Percentiles rank a stretch among this genome's conserved stretches.
These are phyloP conservation scores for Cotesia typhae DNA, from an alignment of 1,140 invertebrate species.

Conservation along the genomic window DNA sequence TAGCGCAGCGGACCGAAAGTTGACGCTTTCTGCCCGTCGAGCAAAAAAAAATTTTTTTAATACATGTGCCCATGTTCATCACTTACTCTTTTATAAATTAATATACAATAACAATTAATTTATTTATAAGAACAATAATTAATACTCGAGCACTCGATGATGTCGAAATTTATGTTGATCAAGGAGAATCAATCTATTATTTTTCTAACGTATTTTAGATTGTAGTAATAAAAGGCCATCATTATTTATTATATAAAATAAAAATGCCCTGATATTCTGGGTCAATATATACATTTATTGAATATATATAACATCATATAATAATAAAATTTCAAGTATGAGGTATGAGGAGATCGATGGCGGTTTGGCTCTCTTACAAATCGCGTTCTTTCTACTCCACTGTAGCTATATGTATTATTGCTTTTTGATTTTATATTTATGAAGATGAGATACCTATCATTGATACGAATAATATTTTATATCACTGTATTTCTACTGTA, in stretches of 20 bases:
- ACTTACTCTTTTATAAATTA: too few relatives aligned
- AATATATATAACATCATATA: not conserved
- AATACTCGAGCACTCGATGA: too few relatives aligned
- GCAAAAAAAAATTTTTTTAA: not conserved
- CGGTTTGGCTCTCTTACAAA: constrained; percentile 34
- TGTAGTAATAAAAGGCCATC: not conserved
- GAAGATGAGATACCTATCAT: not conserved
- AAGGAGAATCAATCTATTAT: not conserved
- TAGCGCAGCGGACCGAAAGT: too few relatives aligned
- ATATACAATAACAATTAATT: too few relatives aligned
- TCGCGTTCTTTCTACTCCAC: constrained; percentile 14
- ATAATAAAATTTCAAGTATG: not conserved
- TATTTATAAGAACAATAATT: too few relatives aligned
- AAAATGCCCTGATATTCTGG: not conserved
- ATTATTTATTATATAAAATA: too few relatives aligned
- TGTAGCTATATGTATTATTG: not conserved
- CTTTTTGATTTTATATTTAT: constrained; percentile 3
- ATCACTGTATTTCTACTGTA: too few relatives aligned
- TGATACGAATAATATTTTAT: not conserved
- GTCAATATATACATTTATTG: not conserved
- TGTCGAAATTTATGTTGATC: not conserved
- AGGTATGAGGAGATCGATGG: constrained; percentile 18
- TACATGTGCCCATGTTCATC: not conserved
- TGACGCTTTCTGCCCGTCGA: too few relatives aligned
- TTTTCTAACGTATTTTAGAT: not conserved